Evolutionary conservation across 2,113 vertebrate genomes (phyloP), one percentile per base, ranked within the genome.

Genomic region (Leptosomus discolor): DNA sequence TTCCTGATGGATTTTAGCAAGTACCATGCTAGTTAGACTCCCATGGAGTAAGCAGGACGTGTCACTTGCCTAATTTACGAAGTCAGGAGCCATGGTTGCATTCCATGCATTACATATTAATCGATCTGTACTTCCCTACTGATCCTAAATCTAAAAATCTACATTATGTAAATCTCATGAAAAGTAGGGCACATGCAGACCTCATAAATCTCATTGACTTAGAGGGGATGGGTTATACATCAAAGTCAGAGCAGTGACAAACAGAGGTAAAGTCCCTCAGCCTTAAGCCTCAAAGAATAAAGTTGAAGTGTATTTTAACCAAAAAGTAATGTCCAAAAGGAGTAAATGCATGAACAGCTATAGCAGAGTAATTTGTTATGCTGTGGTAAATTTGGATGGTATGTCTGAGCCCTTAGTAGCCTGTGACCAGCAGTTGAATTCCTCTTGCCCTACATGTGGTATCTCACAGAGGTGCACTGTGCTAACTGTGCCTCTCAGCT

Each of bases 301-400:
- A 29, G 13, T 8, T 69, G 22, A 85, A 71, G 45, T 34, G 41
- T 67, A 82, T 76, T 94, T 92, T 61, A 53, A 50, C 15, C 9
- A 16, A 60, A 53, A 1, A 2, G 17, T 63, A 70, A 58, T 2
- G 0, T 19, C 30, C 16, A 57, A 0, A 2, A 83, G n/a, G 36
- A 80, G 13, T n/a, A 91, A 91, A 54, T 6, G 11, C 26, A 41
- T 22, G 36, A 92, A 68, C 9, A 57, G 13, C 34, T 84, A 57
- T 5, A 84, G 58, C 9, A 17, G 39, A 30, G 8, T 50, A 67
- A 83, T 39, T 20, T 71, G 8, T 67, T 68, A 32, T 10, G 12
- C 23, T 46, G 37, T 21, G 32, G 22, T 67, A 50, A 88, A 29
- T 57, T 63, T 61, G 37, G 11, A 29, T 45, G 30, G 8, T 67